Conservation (phyloP, 2,113 vertebrate genomes). For the Hassar affinis region DNA sequence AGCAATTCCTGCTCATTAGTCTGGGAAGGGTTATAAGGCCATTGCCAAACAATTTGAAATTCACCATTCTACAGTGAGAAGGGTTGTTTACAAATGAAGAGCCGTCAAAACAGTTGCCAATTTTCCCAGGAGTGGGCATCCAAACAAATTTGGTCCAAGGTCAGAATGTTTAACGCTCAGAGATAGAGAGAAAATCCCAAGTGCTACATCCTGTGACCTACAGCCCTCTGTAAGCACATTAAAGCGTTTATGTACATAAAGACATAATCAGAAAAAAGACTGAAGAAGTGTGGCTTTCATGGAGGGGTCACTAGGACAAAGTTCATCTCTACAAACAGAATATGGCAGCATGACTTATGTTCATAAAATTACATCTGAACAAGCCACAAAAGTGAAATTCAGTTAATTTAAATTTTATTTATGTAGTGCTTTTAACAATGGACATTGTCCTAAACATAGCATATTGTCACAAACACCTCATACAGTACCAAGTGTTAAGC, state of each 20-base stretch:
- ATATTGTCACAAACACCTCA: not conserved
- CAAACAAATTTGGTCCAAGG: not conserved
- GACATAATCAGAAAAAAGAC: not conserved
- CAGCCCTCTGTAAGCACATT: not conserved
- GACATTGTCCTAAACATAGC: not conserved
- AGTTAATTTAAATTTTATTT: too few species aligned
- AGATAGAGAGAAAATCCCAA: not conserved
- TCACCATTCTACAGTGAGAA: not conserved
- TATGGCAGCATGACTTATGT: not conserved
- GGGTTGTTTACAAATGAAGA: not conserved
- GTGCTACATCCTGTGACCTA: not conserved
- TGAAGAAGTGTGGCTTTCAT: not conserved
- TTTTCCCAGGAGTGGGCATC: not conserved
- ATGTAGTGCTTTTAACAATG: too few species aligned
- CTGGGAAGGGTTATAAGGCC: not conserved
- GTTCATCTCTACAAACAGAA: not conserved
- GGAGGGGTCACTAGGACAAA: not conserved
- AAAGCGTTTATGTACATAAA: not conserved
- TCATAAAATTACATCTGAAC: not conserved
- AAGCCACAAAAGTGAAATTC: not conserved
- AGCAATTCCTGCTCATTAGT: not conserved
- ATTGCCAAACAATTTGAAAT: not conserved
- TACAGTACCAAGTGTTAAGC: not conserved
- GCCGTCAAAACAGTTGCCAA: not conserved
- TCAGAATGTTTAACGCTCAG: not conserved